Conservation (phyloP, 1,140 invertebrate genomes). For the Acromyrmex heyeri region DNA sequence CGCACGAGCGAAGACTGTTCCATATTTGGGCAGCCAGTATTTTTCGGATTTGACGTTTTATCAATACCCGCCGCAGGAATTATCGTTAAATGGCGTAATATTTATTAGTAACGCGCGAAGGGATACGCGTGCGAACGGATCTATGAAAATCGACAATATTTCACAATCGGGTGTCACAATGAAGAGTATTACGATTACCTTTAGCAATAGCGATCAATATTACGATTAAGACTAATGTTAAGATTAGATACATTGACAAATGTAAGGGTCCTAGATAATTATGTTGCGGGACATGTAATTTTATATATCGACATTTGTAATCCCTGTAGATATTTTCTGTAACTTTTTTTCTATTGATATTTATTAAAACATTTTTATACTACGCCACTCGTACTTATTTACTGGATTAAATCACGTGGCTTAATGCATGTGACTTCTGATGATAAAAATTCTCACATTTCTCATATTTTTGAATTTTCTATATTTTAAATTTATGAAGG, state of each 20-base stretch:
- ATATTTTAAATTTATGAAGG: no score
- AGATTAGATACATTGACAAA: constrained; percentile 75
- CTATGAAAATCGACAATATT: constrained; percentile 79
- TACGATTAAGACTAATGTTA: constrained; percentile 63
- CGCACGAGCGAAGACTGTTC: constrained; percentile 34
- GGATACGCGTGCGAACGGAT: constrained; percentile 54
- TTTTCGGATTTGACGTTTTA: constrained; percentile 28
- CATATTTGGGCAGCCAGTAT: constrained; percentile 31
- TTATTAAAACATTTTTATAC: constrained; percentile 85
- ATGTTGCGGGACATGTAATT: constrained; percentile 80
- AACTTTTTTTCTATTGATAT: constrained; percentile 84
- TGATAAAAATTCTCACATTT: no score
- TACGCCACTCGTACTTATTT: constrained; percentile 51
- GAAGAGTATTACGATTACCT: constrained; percentile 82
- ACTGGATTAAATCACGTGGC: background rate
- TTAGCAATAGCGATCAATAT: constrained; percentile 75
- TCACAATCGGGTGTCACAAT: constrained; percentile 79
- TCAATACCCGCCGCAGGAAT: constrained; percentile 12
- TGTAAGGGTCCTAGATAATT: constrained; percentile 75
- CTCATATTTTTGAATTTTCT: no score
- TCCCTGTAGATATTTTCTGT: constrained; percentile 84
- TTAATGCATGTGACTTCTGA: no score
- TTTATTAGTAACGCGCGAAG: constrained; percentile 60
- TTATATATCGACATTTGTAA: constrained; percentile 84
- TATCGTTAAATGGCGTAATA: constrained; percentile 57